A percentile compares a stretch with the other conserved stretches of the same genome.
These are phyloP conservation scores for Pteria penguin DNA, from an alignment of 2,888 invertebrate species.

Conservation along the genomic window DNA sequence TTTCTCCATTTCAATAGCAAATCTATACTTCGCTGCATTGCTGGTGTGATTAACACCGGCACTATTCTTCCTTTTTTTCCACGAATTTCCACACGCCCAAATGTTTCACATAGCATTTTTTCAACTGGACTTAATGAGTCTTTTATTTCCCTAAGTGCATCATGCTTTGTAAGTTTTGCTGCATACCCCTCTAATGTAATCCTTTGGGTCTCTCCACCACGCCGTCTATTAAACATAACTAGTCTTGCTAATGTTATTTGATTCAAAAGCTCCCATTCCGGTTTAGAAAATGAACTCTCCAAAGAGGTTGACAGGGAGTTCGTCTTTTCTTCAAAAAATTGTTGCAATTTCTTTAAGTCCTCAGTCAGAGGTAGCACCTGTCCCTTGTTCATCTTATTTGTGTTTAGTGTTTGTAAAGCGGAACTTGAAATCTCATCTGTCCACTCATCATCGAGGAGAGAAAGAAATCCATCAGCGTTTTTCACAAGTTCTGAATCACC, in stretches of 20 bases:
- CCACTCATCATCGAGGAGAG: slow-evolving; percentile 34
- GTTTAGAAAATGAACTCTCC: slow-evolving; percentile 6
- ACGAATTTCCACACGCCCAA: slow-evolving; percentile 33
- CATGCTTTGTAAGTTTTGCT: slow-evolving; percentile 16
- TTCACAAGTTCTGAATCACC: slow-evolving; percentile 9
- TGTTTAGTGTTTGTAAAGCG: slow-evolving; percentile 30
- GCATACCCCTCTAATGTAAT: slow-evolving; percentile 17
- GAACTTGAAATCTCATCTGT: slow-evolving; percentile 27
- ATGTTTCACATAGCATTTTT: slow-evolving; percentile 26
- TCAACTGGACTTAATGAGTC: slow-evolving; percentile 32
- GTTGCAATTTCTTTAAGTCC: slow-evolving; percentile 23
- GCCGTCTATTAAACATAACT: slow-evolving; percentile 38
- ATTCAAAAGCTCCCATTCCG: slow-evolving; percentile 15
- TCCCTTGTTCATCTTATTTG: slow-evolving; percentile 38
- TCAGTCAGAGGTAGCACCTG: slow-evolving; percentile 32
- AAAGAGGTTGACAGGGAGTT: neutral
- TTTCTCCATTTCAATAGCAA: slow-evolving; percentile 37
- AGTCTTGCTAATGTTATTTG: slow-evolving; percentile 11
- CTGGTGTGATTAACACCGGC: slow-evolving; percentile 30
- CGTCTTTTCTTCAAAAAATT: slow-evolving; percentile 15
- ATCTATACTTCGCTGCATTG: slow-evolving; percentile 31
- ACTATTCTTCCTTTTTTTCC: slow-evolving; percentile 40
- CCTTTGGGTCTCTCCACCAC: slow-evolving; percentile 33
- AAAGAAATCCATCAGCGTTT: slow-evolving; percentile 30
- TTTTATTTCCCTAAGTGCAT: slow-evolving; percentile 25